A percentile compares a stretch with the other conserved stretches of the same genome.
These are phyloP conservation scores for Borostomias antarcticus DNA, from an alignment of 2,797 vertebrate species.

Conservation along the genomic window DNA sequence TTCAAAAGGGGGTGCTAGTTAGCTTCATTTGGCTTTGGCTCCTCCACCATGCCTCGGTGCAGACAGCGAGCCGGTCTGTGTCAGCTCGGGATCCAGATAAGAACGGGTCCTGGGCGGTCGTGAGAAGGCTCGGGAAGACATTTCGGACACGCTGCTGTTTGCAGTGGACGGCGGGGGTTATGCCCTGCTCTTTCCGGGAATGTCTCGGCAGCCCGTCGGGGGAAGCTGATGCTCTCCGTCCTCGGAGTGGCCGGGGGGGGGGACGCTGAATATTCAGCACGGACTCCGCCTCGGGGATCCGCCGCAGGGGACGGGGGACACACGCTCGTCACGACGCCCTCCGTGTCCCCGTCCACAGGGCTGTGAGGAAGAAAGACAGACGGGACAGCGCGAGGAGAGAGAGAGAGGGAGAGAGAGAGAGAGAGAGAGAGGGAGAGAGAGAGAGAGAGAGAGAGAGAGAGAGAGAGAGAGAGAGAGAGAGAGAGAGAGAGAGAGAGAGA, in stretches of 20 bases:
- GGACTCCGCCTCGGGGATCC: neutral
- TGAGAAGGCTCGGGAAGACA: too few species aligned
- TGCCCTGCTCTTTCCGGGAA: too few species aligned
- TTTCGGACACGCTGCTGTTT: too few species aligned
- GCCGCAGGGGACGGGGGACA: neutral
- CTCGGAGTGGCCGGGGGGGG: neutral
- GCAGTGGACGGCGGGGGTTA: too few species aligned
- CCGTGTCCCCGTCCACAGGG: neutral
- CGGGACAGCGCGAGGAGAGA: neutral
- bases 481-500: neutral
- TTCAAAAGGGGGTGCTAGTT: constrained; percentile 22
- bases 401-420: neutral
- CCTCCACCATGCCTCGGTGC: neutral
- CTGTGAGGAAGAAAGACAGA: neutral
- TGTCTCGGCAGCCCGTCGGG: too few species aligned
- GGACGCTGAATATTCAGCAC: neutral
- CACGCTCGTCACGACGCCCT: too few species aligned
- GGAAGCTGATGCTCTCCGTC: too few species aligned
- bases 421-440: neutral
- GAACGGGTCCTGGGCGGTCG: too few species aligned
- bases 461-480: neutral
- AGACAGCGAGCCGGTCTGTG: neutral
- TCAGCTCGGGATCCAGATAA: neutral
- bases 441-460: neutral
- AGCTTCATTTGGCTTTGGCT: neutral